Evolutionary conservation across 1,140 invertebrate genomes (phyloP).

Genomic region (Augochlora pura): DNA sequence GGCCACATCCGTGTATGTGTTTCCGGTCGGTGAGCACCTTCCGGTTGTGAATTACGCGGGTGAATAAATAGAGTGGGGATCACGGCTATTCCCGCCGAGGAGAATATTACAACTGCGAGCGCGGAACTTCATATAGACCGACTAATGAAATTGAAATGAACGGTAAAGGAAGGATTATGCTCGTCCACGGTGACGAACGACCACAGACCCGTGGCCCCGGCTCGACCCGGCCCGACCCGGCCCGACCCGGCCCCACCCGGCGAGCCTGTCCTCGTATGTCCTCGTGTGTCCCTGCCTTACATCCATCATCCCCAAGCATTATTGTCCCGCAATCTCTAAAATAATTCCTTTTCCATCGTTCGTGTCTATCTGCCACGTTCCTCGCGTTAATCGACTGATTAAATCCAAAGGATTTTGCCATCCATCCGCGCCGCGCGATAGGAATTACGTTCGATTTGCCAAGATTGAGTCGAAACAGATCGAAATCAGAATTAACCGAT

Average conservation of each 20-base stretch:
- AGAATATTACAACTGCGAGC: constrained; percentile 63
- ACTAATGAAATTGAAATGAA: constrained; percentile 79
- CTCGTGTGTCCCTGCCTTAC: neutral
- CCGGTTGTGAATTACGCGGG: constrained; percentile 78
- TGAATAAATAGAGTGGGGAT: constrained; percentile 77
- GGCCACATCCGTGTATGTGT: constrained; percentile 71
- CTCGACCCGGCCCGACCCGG: too few relatives aligned
- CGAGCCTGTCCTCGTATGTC: too few relatives aligned
- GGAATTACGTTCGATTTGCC: too few relatives aligned
- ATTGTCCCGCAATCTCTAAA: constrained; percentile 5
- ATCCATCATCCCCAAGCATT: neutral
- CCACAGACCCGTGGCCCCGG: neutral
- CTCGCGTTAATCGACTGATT: neutral
- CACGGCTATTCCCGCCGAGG: constrained; percentile 52
- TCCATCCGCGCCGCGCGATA: neutral
- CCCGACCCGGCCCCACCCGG: too few relatives aligned
- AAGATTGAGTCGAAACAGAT: too few relatives aligned
- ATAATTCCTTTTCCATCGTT: constrained; percentile 18
- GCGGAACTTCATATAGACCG: constrained; percentile 63
- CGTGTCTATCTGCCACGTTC: too few relatives aligned
- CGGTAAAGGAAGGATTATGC: constrained; percentile 73
- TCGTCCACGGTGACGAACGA: constrained; percentile 39
- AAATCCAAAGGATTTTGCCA: neutral
- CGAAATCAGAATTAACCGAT: too few relatives aligned
- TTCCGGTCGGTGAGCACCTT: constrained; percentile 78